Evolutionary conservation across 2,888 invertebrate species (phyloP).

Genomic region (Meganola albula): DNA sequence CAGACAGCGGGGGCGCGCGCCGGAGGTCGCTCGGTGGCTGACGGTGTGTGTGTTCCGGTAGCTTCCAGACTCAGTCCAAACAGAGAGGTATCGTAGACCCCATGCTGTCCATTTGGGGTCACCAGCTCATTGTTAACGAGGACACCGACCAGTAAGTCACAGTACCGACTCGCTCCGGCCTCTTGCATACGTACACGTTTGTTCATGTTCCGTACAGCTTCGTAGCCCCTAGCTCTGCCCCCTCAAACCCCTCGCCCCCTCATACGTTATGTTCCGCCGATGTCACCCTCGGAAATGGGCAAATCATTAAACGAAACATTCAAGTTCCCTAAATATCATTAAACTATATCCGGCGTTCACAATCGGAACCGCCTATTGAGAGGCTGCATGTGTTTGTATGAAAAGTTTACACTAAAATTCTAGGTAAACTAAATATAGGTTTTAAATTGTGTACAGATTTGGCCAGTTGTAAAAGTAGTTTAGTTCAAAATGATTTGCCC

Average conservation of each 20-base stretch:
- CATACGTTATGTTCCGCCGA: conserved; percentile 34
- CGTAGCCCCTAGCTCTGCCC: conserved; percentile 39
- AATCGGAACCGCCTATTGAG: too few relatives aligned
- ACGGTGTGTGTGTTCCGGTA: conserved; percentile 74
- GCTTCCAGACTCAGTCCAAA: conserved; percentile 93
- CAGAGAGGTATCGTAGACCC: conserved; percentile 98
- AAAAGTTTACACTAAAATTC: too few relatives aligned
- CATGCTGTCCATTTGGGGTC: conserved; percentile 98
- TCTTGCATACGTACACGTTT: conserved; percentile 53
- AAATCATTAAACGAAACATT: conserved; percentile 41
- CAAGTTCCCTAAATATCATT: too few relatives aligned
- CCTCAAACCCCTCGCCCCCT: conserved; percentile 26
- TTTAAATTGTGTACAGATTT: background rate
- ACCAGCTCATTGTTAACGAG: conserved; percentile 98
- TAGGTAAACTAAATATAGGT: too few relatives aligned
- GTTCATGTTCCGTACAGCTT: conserved; percentile 51
- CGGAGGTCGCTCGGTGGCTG: conserved; percentile 36
- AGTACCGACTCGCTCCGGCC: conserved; percentile 58
- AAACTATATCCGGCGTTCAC: too few relatives aligned
- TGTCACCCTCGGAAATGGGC: conserved; percentile 41
- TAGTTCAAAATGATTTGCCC: conserved; percentile 30
- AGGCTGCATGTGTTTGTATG: too few relatives aligned
- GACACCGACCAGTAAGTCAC: conserved; percentile 96
- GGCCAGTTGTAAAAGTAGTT: conserved; percentile 1
- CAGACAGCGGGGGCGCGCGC: conserved; percentile 22